phyloP scores from a whole-genome alignment of 2,113 vertebrate species.

The Microcebus murinus region DNA sequence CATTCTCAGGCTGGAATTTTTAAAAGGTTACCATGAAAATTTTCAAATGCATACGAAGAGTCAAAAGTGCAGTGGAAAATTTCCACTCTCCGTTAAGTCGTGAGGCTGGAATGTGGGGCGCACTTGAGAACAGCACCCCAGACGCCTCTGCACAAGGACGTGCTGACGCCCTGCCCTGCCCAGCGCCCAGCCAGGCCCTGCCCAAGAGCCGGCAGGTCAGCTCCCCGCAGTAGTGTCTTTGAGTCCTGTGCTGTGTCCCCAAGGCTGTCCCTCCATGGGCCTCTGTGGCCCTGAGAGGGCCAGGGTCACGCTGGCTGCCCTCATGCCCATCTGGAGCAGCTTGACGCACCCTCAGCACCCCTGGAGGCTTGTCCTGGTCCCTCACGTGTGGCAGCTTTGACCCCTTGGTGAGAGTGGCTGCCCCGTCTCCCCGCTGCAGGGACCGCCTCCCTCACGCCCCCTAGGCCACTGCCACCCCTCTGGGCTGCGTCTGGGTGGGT shows the following conservation, averaged over 20 bases:
- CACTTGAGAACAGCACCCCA: too few relatives aligned
- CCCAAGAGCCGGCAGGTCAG: too few relatives aligned
- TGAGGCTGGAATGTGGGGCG: too few relatives aligned
- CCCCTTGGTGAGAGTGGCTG: not conserved
- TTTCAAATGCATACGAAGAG: too few relatives aligned
- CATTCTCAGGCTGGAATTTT: not conserved
- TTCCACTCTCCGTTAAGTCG: not conserved
- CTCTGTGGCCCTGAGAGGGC: not conserved
- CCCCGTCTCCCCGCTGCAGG: not conserved
- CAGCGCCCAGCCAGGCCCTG: too few relatives aligned
- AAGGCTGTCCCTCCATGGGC: not conserved
- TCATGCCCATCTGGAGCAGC: not conserved
- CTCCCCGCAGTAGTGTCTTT: too few relatives aligned
- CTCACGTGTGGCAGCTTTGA: not conserved
- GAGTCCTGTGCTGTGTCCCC: too few relatives aligned
- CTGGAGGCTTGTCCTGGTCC: too few relatives aligned
- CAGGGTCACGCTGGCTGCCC: not conserved
- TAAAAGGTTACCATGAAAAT: not conserved
- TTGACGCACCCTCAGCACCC: too few relatives aligned
- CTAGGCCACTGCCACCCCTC: not conserved
- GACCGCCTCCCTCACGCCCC: not conserved
- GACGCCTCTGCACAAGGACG: not conserved
- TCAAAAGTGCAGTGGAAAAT: too few relatives aligned
- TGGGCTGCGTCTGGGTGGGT: not conserved
- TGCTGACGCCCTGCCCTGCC: too few relatives aligned